A percentile compares a stretch with the other conserved stretches of the same genome.
Conservation (phyloP, 2,113 vertebrate species). For the Myocastor coypus region DNA sequence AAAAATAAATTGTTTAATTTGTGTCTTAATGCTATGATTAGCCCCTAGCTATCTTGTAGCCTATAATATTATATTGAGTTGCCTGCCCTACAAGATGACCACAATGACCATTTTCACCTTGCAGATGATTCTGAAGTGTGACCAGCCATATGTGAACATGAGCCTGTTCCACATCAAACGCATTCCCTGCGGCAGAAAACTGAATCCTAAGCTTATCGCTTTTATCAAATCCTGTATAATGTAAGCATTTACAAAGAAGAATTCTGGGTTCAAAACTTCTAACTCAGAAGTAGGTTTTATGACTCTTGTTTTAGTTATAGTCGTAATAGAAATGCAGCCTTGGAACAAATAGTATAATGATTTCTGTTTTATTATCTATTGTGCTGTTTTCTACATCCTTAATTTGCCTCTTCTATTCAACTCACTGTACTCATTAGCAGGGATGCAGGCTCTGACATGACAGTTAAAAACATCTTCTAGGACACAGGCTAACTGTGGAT, state of each 20-base stretch:
- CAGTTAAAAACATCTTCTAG: not conserved
- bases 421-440: not conserved
- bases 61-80: not conserved
- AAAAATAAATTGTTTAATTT: not conserved
- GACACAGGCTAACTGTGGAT: not conserved
- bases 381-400: not conserved
- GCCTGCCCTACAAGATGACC: conserved; percentile 7
- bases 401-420: not conserved
- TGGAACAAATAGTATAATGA: not conserved
- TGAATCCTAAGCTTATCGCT: not conserved
- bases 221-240: not conserved
- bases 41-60: not conserved
- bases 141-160: too few relatives aligned
- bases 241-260: not conserved
- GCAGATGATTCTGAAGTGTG: not conserved
- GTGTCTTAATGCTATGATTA: not conserved
- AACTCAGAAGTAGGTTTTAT: not conserved
- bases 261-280: not conserved
- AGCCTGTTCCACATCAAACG: not conserved
- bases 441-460: not conserved
- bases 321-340: not conserved
- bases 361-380: not conserved
- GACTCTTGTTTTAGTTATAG: not conserved
- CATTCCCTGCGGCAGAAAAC: not conserved
- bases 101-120: not conserved